Percentiles rank a stretch among this genome's conserved stretches.
Conservation (phyloP, 2,797 vertebrate species). For the Coreius guichenoti region DNA sequence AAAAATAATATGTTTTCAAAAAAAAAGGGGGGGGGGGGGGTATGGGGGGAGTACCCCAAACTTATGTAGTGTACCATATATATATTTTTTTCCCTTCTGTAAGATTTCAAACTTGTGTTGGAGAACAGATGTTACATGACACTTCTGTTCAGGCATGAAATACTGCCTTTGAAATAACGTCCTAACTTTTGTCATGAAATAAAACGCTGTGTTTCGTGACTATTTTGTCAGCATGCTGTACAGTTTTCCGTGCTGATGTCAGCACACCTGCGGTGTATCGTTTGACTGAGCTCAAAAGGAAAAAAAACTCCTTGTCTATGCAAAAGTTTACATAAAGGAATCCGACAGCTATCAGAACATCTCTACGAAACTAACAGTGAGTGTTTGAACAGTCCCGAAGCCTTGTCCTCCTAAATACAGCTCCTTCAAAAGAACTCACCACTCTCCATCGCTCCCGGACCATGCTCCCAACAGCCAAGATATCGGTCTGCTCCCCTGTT, state of each 20-base stretch:
- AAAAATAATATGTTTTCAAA: background rate
- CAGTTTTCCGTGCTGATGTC: conserved; percentile 36
- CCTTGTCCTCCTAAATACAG: conserved; percentile 5
- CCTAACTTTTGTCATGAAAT: conserved; percentile 26
- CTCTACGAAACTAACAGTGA: background rate
- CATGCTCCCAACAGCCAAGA: conserved; percentile 93
- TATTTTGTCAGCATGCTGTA: conserved; percentile 38
- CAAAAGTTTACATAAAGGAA: background rate
- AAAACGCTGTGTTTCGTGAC: conserved; percentile 25
- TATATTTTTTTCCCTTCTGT: background rate
- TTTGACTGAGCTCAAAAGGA: conserved; percentile 7
- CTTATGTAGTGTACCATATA: background rate
- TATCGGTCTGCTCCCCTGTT: conserved; percentile 95
- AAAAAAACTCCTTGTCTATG: background rate
- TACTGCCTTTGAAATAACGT: background rate
- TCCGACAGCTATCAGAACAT: conserved; percentile 12
- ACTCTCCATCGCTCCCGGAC: conserved; percentile 99
- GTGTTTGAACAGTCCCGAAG: background rate
- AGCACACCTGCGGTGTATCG: conserved; percentile 43
- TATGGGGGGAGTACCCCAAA: too few species aligned
- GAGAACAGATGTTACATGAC: background rate
- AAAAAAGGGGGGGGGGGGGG: background rate
- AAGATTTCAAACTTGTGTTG: conserved; percentile 9
- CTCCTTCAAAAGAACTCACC: conserved; percentile 76
- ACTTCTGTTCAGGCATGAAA: conserved; percentile 18